Percentiles rank a stretch among this genome's conserved stretches.
These are phyloP conservation scores for Lepas anatifera DNA, from an alignment of 2,888 invertebrate genomes.

Conservation along the genomic window DNA sequence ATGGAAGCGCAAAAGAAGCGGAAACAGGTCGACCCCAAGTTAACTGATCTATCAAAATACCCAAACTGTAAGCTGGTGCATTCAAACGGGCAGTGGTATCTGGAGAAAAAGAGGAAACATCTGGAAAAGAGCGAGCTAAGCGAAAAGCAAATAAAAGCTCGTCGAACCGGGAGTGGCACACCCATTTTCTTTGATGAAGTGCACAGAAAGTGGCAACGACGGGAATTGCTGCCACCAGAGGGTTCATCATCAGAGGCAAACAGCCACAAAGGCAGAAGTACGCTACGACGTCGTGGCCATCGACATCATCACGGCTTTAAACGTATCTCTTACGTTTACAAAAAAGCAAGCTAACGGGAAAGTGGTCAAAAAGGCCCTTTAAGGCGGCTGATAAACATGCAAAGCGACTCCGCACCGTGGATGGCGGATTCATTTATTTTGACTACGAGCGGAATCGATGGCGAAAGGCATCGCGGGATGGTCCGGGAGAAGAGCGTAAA, in stretches of 20 bases:
- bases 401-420: neutral
- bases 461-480: neutral
- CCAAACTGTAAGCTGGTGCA: neutral
- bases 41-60: too few species aligned
- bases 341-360: neutral
- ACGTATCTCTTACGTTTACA: neutral
- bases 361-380: neutral
- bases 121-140: neutral
- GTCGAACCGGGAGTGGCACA: neutral
- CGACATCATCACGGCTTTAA: slow-evolving; percentile 3
- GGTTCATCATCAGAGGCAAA: too few species aligned
- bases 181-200: neutral
- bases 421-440: neutral
- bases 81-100: neutral
- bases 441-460: neutral
- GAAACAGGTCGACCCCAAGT: neutral
- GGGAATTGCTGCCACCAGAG: too few species aligned
- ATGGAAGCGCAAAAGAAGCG: slow-evolving; percentile 2
- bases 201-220: neutral
- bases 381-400: neutral
- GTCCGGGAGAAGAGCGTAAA: neutral
- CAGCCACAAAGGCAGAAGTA: too few species aligned
- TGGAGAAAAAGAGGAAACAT: neutral
- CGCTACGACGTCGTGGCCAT: too few species aligned
- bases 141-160: neutral